Base-by-base conservation (phyloP, 2,888 invertebrate genomes). In the Andrena camellia region DNA sequence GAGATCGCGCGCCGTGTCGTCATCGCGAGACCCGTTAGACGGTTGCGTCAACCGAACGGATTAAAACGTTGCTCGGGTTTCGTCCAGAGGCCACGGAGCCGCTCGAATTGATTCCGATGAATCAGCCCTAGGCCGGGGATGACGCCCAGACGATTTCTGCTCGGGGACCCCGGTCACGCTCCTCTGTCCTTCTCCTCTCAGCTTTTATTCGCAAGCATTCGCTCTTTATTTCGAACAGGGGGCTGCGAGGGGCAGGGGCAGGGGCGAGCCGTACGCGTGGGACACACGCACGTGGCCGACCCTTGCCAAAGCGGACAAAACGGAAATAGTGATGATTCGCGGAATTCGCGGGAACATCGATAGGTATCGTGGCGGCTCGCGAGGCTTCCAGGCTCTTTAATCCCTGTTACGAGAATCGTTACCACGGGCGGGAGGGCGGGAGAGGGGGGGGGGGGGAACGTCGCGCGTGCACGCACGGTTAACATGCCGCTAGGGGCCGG, bases 281-380 rank as follows among this genome's bases (percentile, higher is more conserved):
- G 72, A 66, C 70, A 60, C 13, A 23, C 64, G 48, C 66, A 68
- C 59, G 66, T 62, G 64, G 60, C 35, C 50, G 71, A 26, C 4
- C 23, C 29, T 54, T 68, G 67, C 70, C 79, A 66, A 42, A 72
- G 33, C 13, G 48, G 50, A 33, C 23, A 66, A 70, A 66, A 73
- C 80, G 69, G 82, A 86, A 86, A 85, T 85, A 85, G 79, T 77
- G 78, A 82, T 77, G 85, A 85, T 78, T 82, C 85, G 66, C 17
- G 62, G 72, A 84, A 75, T 17, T 57, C 50, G 20, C 33, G 63
- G 23, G 42, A 50, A 66, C 5, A 26, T 42, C 10, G 26, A 26
- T 42, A 6, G 26, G 26, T 31, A n/a, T 33, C 26, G 10, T 10
- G 33, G 3, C 5, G 20, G 52, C 52, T 52, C n/a, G 20, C 52